Evolutionary conservation across 2,113 vertebrate genomes (phyloP).

Genomic region (Oreochromis niloticus): DNA sequence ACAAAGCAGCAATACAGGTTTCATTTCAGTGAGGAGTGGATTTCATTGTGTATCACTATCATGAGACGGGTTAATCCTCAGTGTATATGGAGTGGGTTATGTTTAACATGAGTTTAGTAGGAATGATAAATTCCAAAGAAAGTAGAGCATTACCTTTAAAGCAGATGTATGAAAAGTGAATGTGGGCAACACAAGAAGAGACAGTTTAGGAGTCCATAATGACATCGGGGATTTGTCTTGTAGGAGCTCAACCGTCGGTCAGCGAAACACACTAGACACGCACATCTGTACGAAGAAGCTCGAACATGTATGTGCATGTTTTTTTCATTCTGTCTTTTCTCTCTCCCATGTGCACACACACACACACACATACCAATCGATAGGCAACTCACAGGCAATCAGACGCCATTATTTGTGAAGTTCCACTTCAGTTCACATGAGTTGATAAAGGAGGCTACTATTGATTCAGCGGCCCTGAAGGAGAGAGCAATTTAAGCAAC

Average conservation of each 20-base stretch:
- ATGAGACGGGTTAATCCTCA: neutral
- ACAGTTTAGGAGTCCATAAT: neutral
- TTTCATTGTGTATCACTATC: neutral
- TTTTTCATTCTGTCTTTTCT: constrained; percentile 19
- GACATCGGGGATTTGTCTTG: neutral
- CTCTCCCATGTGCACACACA: constrained; percentile 2
- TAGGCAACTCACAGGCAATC: constrained; percentile 78
- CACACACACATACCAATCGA: constrained; percentile 69
- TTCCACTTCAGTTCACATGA: constrained; percentile 89
- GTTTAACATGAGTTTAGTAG: neutral
- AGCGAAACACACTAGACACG: neutral
- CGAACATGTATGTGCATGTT: constrained; percentile 20
- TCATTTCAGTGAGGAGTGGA: neutral
- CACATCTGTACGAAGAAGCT: neutral
- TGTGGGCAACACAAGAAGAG: neutral
- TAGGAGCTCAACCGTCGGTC: neutral
- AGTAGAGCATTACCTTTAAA: neutral
- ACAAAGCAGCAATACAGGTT: neutral
- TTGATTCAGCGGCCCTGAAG: constrained; percentile 77
- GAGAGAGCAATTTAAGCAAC: constrained; percentile 83
- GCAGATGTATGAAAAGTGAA: neutral
- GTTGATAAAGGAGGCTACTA: constrained; percentile 79
- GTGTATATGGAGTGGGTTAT: neutral
- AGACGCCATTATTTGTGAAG: constrained; percentile 86
- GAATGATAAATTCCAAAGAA: neutral